These are phyloP conservation scores for Sinodicranocentrus sp. DNA, from an alignment of 2,888 invertebrate genomes.

Conservation along the genomic window DNA sequence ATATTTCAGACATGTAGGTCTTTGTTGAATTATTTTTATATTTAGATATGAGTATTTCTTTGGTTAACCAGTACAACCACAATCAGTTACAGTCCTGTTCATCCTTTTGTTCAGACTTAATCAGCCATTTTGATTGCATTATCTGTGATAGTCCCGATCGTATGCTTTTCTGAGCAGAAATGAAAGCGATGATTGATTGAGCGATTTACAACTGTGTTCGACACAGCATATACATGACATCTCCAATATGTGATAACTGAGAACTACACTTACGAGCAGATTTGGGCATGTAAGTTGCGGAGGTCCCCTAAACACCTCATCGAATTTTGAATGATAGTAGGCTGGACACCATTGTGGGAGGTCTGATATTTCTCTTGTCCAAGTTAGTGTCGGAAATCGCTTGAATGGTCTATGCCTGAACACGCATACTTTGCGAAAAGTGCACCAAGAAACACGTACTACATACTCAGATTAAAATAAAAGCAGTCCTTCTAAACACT, in stretches of 20 bases:
- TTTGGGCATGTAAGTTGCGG: slow-evolving; percentile 2
- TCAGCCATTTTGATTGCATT: slow-evolving; percentile 4
- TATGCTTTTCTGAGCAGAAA: background rate
- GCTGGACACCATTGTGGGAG: slow-evolving; percentile 70
- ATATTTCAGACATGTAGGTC: too few species aligned
- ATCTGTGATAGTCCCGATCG: background rate
- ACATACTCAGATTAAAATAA: too few species aligned
- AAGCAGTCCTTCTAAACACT: slow-evolving; percentile 5
- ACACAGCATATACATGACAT: slow-evolving; percentile 34
- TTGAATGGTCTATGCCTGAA: slow-evolving; percentile 6
- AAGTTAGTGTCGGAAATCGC: slow-evolving; percentile 56
- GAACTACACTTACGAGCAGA: slow-evolving; percentile 13
- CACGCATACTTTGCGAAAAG: slow-evolving; percentile 69
- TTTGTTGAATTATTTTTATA: too few species aligned
- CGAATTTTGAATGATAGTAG: slow-evolving; percentile 65
- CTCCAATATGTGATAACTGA: too few species aligned
- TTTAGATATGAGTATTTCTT: too few species aligned
- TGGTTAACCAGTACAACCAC: slow-evolving; percentile 35
- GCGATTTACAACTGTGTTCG: slow-evolving; percentile 40
- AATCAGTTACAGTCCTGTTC: slow-evolving; percentile 15
- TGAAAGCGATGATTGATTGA: slow-evolving; percentile 59
- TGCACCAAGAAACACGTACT: too few species aligned
- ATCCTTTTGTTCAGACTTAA: slow-evolving; percentile 40
- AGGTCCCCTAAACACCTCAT: slow-evolving; percentile 72
- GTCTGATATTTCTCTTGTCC: slow-evolving; percentile 60